Base-by-base conservation (phyloP, 2,797 vertebrate genomes). In the Iguana delicatissima region DNA sequence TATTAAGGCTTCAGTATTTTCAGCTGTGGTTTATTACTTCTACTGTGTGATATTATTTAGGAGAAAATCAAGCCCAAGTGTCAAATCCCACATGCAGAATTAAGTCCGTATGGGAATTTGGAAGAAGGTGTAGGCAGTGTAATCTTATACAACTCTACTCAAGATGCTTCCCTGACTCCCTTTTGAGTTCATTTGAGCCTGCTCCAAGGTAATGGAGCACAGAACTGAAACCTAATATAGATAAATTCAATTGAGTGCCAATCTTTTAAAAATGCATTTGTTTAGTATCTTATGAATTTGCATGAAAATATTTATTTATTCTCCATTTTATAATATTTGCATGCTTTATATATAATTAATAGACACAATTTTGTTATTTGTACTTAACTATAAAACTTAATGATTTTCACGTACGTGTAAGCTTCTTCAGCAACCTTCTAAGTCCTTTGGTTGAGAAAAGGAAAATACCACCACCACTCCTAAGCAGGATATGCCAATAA, bases 101-200 rank as follows among this genome's bases (percentile, higher is more conserved):
- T 38, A 83, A 16, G 62, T 89, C 88, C 90, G 35, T 46, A 79
- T 79, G 85, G 42, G 46, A 42, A 72, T 91, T 89, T 84, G 92
- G 55, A 91, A 59, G 4, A 7, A 92, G 22, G 35, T 32, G 22
- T 57, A 64, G 29, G 38, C 26, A 59, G 26, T 18, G 35, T 35
- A 76, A 55, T 62, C 10, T 18, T 79, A 62, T 62, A 87, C 12
- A 84, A 32, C 14, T 50, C 62, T 46, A 20, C 62, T 42, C 6
- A 69, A 16, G 29, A 59, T 35, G 26, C 20, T 50, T 69, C 32
- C 13, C 32, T 20, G 18, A 81, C 50, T 81, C 32, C 38, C 38
- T 29, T 32, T 18, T 46, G 38, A 84, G 13, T 84, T 69, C 14
- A 16, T 16, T 12, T 42, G 38, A 26, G 62, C 38, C 29, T 69